These are phyloP conservation scores for Aplysia californica DNA, from an alignment of 1,140 invertebrate species.

Conservation along the genomic window DNA sequence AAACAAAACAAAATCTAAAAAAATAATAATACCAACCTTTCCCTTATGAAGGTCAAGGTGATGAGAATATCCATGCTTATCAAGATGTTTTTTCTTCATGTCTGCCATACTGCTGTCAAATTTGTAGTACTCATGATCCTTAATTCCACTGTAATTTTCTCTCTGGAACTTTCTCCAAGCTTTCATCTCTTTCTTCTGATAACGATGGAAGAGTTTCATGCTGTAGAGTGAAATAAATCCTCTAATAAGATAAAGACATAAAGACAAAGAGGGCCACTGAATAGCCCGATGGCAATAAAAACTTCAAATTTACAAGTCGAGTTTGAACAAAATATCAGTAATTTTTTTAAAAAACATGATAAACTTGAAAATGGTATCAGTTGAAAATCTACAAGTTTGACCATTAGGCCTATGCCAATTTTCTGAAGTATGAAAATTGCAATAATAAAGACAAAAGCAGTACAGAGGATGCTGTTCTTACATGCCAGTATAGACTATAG, in stretches of 20 bases:
- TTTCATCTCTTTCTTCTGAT: conserved; percentile 23
- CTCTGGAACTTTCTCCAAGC: conserved; percentile 20
- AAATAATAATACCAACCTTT: too few species aligned
- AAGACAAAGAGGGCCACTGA: neutral
- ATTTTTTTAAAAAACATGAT: neutral
- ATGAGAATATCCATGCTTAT: too few species aligned
- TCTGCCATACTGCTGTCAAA: too few species aligned
- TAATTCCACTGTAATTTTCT: too few species aligned
- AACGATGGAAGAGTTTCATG: conserved; percentile 13
- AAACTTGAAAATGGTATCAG: neutral
- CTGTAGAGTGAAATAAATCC: neutral
- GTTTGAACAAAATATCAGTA: neutral
- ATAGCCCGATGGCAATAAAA: neutral
- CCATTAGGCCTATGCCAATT: too few species aligned
- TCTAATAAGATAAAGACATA: neutral
- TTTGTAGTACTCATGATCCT: too few species aligned
- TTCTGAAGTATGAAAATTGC: neutral
- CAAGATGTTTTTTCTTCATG: too few species aligned
- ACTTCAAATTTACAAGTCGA: neutral
- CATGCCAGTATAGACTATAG: neutral
- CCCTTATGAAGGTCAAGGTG: too few species aligned
- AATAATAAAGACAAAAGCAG: neutral
- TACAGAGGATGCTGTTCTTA: neutral
- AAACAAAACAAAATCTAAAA: too few species aligned
- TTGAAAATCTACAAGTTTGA: too few species aligned